Evolutionary conservation across 1,140 invertebrate genomes (phyloP).

Genomic region (Pogonus chalceus): DNA sequence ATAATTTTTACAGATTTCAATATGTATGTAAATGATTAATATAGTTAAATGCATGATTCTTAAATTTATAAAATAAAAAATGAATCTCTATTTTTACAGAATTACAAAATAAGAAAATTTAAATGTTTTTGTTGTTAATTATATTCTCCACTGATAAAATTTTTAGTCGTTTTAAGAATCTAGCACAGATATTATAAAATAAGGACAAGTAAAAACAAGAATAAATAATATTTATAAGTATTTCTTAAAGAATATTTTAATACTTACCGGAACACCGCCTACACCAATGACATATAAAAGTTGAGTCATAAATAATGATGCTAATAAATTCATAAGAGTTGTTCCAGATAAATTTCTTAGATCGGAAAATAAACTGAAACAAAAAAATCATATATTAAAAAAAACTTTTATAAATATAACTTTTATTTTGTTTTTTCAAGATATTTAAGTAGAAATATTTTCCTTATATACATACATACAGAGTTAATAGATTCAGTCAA

Average conservation of each 20-base stretch:
- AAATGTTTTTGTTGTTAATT: background rate
- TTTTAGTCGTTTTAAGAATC: background rate
- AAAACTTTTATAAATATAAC: too few relatives aligned
- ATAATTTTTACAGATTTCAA: background rate
- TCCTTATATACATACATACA: too few relatives aligned
- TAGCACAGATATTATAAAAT: background rate
- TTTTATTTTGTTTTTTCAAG: too few relatives aligned
- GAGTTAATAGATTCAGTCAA: too few relatives aligned
- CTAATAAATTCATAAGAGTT: slow-evolving; percentile 55
- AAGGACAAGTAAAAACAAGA: background rate
- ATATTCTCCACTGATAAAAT: background rate
- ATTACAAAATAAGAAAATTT: background rate
- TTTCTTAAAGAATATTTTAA: background rate
- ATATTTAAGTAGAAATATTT: too few relatives aligned
- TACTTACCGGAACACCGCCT: slow-evolving; percentile 50
- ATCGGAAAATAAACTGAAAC: slow-evolving; percentile 57
- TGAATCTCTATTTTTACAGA: background rate
- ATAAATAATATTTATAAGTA: background rate
- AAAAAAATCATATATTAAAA: too few relatives aligned
- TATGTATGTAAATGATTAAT: background rate
- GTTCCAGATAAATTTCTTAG: slow-evolving; percentile 52
- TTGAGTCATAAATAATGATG: slow-evolving; percentile 56
- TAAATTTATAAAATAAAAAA: background rate
- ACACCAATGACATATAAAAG: slow-evolving; percentile 58
- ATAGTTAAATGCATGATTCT: background rate